These are phyloP conservation scores for Microcebus lehilahytsara DNA, from an alignment of 2,113 vertebrate genomes.

Conservation along the genomic window DNA sequence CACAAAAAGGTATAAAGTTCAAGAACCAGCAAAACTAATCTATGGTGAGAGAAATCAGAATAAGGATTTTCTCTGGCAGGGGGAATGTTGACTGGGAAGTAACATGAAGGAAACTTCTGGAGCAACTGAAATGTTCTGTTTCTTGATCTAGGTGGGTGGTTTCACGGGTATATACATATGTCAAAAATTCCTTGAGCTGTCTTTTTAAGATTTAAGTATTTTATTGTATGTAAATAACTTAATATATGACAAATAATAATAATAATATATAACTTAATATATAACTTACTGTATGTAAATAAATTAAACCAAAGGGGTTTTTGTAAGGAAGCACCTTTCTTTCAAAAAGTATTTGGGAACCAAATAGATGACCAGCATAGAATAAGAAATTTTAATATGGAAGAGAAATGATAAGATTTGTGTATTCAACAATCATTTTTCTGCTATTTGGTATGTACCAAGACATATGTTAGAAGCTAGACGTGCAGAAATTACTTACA, in stretches of 20 bases:
- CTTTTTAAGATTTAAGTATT: not conserved
- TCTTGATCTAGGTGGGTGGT: not conserved
- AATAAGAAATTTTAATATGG: not conserved
- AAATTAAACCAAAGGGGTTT: not conserved
- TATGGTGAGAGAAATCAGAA: not conserved
- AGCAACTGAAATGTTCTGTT: not conserved
- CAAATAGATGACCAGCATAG: not conserved
- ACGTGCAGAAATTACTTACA: not conserved
- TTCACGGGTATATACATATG: not conserved
- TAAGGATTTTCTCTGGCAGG: not conserved
- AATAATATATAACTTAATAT: not conserved
- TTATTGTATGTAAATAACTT: not conserved
- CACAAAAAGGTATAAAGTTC: not conserved
- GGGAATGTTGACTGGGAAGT: not conserved
- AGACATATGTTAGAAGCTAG: not conserved
- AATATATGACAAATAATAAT: not conserved
- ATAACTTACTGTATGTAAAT: not conserved
- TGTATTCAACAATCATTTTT: not conserved
- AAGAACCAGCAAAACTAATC: not conserved
- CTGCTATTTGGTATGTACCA: not conserved
- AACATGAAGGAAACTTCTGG: not conserved
- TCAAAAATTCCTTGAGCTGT: not conserved
- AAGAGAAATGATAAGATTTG: not conserved
- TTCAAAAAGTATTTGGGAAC: constrained; percentile 33
- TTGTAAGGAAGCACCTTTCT: not conserved